These are phyloP conservation scores for Suricata suricatta DNA, from an alignment of 2,113 vertebrate genomes.

Conservation along the genomic window DNA sequence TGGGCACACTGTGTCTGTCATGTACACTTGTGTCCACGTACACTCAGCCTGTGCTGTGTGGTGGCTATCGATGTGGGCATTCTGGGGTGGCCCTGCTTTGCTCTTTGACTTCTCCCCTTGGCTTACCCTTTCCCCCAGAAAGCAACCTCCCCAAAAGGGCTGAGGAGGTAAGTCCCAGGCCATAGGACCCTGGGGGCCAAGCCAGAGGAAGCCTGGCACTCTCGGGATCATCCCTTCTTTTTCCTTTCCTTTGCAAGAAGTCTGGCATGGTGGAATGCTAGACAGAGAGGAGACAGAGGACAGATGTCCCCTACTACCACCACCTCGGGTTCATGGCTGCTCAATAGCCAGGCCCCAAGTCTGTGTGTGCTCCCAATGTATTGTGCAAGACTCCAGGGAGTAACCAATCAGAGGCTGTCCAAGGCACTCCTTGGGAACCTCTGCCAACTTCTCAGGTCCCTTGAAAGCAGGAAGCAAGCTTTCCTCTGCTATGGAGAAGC, in stretches of 20 bases:
- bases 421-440: neutral
- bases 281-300: neutral
- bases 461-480: neutral
- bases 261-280: neutral
- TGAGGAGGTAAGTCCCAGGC: neutral
- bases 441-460: neutral
- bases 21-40: neutral
- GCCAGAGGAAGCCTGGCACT: neutral
- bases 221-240: neutral
- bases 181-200: neutral
- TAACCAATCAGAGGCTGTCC: neutral
- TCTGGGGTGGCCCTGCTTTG: neutral
- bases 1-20: fast-evolving
- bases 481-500: neutral
- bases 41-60: fast-evolving
- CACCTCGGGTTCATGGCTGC: neutral
- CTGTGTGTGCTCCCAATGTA: neutral
- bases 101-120: neutral
- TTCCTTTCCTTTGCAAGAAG: neutral
- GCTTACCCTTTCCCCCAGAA: neutral
- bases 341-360: neutral
- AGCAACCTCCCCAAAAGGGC: neutral
- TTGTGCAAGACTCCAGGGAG: fast-evolving
- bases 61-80: neutral
- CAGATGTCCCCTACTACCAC: no score